phyloP scores from a whole-genome alignment of 2,888 invertebrate genomes.

The Julus scandinavius region DNA sequence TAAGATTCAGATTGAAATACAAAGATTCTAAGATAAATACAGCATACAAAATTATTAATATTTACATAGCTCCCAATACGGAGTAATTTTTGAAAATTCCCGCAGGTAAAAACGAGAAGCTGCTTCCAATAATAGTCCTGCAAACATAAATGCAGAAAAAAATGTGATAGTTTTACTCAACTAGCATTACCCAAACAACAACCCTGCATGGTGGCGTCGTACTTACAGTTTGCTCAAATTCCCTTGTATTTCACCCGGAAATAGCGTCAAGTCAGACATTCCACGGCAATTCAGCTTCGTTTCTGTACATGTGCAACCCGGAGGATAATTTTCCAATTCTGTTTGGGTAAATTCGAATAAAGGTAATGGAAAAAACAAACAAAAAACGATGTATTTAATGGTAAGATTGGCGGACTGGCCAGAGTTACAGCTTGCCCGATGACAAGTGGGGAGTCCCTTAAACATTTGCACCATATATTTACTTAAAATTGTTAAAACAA shows the following conservation, averaged over 20 bases:
- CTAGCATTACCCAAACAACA: too few relatives aligned
- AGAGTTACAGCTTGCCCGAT: too few relatives aligned
- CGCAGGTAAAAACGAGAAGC: background rate
- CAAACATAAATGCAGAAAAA: background rate
- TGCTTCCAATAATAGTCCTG: background rate
- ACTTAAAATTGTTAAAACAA: too few relatives aligned
- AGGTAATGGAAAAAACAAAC: background rate
- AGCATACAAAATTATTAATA: background rate
- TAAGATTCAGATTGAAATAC: background rate
- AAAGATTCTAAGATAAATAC: background rate
- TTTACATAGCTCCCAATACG: background rate
- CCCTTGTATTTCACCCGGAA: conserved; percentile 28
- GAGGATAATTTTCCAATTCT: background rate
- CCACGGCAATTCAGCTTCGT: background rate
- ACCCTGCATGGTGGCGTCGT: background rate
- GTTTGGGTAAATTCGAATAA: background rate
- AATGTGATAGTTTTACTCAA: too few relatives aligned
- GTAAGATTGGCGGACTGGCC: too few relatives aligned
- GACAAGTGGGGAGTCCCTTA: too few relatives aligned
- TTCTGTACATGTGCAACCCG: background rate
- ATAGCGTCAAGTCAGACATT: background rate
- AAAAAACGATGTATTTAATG: background rate
- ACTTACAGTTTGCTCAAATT: conserved; percentile 20
- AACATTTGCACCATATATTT: too few relatives aligned
- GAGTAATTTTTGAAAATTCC: background rate